Base-by-base conservation (phyloP, 2,888 invertebrate genomes). In the Platycnemis pennipes region DNA sequence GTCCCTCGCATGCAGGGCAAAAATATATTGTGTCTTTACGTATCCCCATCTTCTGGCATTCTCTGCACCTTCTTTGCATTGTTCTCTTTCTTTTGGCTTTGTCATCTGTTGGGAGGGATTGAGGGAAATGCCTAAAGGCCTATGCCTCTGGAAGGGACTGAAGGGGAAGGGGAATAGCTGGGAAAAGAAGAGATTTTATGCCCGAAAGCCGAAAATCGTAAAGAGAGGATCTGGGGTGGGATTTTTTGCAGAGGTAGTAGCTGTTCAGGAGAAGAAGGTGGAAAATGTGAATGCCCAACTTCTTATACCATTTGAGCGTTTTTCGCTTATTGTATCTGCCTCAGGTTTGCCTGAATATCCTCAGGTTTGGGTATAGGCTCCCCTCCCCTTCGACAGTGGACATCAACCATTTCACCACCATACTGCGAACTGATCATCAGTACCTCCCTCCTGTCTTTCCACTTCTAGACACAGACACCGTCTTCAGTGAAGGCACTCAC, bases 401-500 rank as follows among this genome's bases (percentile, higher is more conserved):
- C 88, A 88, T 45, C 26, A 19, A 88, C 37, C 46, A 44, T 88
- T 7, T 26, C 19, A 16, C n/a, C 45, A 2, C 26, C 45, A 45
- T 88, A 86, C 42, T 53, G 87, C 22, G 87, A 94, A n/a, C 46
- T 94, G 63, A 94, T 91, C 7, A 44, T 37, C 42, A 94, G 42
- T 22, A 94, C 63, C 53, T 87, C 87, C 5, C 77, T 42, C 91
- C 85, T 94, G 46, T 91, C 94, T 91, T 85, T 94, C 94, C 89
- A 94, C 44, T 94, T 89, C 11, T 49, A 69, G n/a, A 94, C 94
- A n/a, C 49, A 46, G 3, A 46, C 31, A 16, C 49, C 88, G 16
- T 86, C 63, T 22, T 69, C 88, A 89, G 44, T 46, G 49, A 42
- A 86, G 45, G 56, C 89, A 53, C 89, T 37, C 46, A 88, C 44